Base-by-base conservation (phyloP, 2,113 vertebrate genomes). In the Coptodon bakossiorum region DNA sequence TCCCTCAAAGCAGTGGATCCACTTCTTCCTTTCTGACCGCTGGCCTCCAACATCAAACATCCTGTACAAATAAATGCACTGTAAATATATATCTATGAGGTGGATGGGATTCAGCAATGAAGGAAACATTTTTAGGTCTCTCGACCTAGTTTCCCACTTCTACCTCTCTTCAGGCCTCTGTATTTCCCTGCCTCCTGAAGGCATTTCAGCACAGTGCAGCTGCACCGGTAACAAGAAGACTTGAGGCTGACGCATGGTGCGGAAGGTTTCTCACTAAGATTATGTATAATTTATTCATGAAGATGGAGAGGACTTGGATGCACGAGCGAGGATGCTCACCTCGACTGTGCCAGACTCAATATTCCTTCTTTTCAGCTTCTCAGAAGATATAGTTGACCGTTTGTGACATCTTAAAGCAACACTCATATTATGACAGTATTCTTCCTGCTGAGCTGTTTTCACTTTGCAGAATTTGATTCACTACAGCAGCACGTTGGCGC, bases 1-100 rank as follows among this genome's bases (percentile, higher is more conserved):
- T 0, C 98, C 98, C 95, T 99, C 99, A 0, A 99, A 99, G 96
- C 99, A 99, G 94, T 99, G 99, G 95, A 98, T 98, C 98, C 98
- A 98, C 93, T 98, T 98, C 96, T 98, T 98, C 76, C 98, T 96
- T 86, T 98, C 98, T 0, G 98, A 99, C 36, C 98, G 96, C 96
- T 99, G 98, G 22, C 98, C 98, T 1, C 98, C 98, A 2, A 99
- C 98, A 36, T 99, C 98, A 90, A 99, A 99, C 98, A 99, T 99
- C 97, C 99, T 99, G 92, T 59, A 68, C 71, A 43, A 36, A 80
- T 6, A 88, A 45, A 85, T 90, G 61, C 59, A 78, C 3, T 8
- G 59, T 61, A 79, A 82, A 86, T 22, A 71, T 10, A 34, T 10
- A 7, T 16, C 80, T 34, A 54, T 34, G 12, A 48, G 82, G 19